Evolutionary conservation across 2,888 invertebrate genomes (phyloP), one percentile per base, ranked within the genome.

Genomic region (Amaurobius ferox): DNA sequence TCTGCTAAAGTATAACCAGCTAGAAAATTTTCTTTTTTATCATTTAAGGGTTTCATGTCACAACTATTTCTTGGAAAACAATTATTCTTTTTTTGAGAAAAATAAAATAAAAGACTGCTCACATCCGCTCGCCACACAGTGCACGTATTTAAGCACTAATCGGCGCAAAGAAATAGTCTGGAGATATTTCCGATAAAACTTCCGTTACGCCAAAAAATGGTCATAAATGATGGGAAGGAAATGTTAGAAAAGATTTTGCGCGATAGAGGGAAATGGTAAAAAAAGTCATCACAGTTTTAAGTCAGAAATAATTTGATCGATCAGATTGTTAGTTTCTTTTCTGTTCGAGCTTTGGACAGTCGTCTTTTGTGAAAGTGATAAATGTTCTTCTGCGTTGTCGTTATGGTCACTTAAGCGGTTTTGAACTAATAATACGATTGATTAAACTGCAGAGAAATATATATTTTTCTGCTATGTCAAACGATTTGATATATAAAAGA

Each of bases 181-280:
- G 55, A 55, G 35, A 55, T 48, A 67, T 44, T 78, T 78, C 67
- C 68, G 23, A 29, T 23, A 55, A 68, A 70, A 61, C 62, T 71
- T 70, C 68, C 55, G 39, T 35, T 35, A 55, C 55, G 30, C 67
- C 30, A 35, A 55, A 62, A 77, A 79, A 30, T 35, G 44, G 28
- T 40, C 78, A 40, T 71, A 71, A 79, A 71, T 77, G 26, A 68
- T 68, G 32, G 35, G 29, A 77, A 77, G 68, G 29, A 30, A 77
- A 55, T 55, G 23, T 55, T 16, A 55, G 55, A 23, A 1, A 23
- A 55, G 23, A 23, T 23, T 55, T 55, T 55, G 2, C 5, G 0
- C 19, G 19, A 23, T 23, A 23, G 23, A 1, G 55, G 0, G 19
- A 23, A 6, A 16, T 23, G 55, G 44, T 44, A 44, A 16, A 44